phyloP scores from a whole-genome alignment of 1,140 invertebrate species.

The Aphis gossypii region DNA sequence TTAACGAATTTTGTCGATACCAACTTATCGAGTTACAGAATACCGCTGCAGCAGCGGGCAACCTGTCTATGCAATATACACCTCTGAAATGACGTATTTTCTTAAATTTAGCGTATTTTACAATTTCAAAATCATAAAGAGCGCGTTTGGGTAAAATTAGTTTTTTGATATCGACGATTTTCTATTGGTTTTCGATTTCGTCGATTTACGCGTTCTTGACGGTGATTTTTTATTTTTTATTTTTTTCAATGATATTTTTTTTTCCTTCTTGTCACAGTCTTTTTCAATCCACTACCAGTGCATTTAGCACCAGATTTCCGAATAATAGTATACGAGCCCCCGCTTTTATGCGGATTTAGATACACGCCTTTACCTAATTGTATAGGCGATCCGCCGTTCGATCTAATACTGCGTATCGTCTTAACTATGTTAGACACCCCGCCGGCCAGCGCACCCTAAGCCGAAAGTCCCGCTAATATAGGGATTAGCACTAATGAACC shows the following conservation, averaged over 20 bases:
- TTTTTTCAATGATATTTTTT: not conserved
- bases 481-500: not conserved
- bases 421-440: no score
- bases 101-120: no score
- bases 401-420: not conserved
- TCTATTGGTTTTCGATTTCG: no score
- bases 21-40: no score
- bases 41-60: conserved; percentile 35
- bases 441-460: not conserved
- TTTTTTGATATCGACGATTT: not conserved
- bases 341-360: no score
- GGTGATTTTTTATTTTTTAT: not conserved
- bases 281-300: no score
- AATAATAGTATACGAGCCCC: no score
- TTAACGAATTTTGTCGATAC: no score
- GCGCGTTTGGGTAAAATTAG: not conserved
- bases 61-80: no score
- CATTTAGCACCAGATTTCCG: no score
- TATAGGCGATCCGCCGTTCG: not conserved
- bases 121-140: not conserved
- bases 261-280: not conserved
- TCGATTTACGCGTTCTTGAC: no score
- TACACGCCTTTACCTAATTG: not conserved
- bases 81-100: no score
- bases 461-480: not conserved